Base-by-base conservation (phyloP, 2,888 invertebrate genomes). In the Euspilapteryx auroguttella region DNA sequence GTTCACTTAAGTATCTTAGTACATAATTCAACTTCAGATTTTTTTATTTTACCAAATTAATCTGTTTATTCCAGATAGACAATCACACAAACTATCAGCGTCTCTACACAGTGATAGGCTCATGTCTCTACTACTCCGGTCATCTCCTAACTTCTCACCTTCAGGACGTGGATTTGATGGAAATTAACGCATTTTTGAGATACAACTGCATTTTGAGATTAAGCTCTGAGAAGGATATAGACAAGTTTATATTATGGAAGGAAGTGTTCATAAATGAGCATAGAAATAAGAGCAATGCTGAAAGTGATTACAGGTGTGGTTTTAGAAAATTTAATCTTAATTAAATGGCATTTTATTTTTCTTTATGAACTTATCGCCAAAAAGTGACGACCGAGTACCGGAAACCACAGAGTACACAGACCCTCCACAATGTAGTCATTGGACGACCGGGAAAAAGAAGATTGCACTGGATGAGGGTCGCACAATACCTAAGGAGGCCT, bases 91-190 rank as follows among this genome's bases (percentile, higher is more conserved):
- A 85, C 42, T 86, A 86, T 44, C 86, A 88, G 68, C 75, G 89
- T 38, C 57, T 87, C 3, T 86, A 82, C 45, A 81, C 81, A 10
- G 81, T 87, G 21, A 57, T 84, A 33, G 87, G 87, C 12, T 76
- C 80, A 2, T 81, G 82, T 40, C 45, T 83, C 14, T 83, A 80
- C 45, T 81, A 81, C 38, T 68, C 83, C 41, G 86, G 86, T 10
- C 87, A 86, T 52, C 64, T 94, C 34, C 52, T 94, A 24, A 84
- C 86, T 32, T 87, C 87, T 5, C 93, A 94, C 58, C 69, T 94
- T 36, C 81, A 84, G 34, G 78, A 83, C 28, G 82, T 83, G 32
- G 87, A 91, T 55, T 71, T 90, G 29, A 75, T 82, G 24, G 88
- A 90, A 48, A 79, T 93, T 1, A 83, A 89, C 49, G 79, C 85